Percentiles rank a stretch among this genome's conserved stretches.
Conservation (phyloP, 2,113 vertebrate genomes). For the Aptenodytes patagonicus region DNA sequence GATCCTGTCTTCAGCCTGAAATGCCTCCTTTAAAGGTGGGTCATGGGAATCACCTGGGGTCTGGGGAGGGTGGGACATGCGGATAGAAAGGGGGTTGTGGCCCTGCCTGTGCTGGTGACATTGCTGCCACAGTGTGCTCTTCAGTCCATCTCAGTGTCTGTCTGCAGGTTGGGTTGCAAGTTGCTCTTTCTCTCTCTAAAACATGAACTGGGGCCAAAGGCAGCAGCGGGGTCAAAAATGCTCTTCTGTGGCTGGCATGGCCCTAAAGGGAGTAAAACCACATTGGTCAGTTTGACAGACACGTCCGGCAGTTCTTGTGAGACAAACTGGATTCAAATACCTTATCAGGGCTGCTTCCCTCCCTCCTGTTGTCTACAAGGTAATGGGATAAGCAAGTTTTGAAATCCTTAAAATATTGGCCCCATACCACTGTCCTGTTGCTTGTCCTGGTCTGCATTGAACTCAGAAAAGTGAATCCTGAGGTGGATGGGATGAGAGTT, state of each 20-base stretch:
- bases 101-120: neutral
- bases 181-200: neutral
- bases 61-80: neutral
- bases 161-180: neutral
- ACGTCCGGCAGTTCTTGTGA: neutral
- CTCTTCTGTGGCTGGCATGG: neutral
- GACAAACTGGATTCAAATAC: neutral
- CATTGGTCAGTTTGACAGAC: neutral
- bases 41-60: neutral
- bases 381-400: neutral
- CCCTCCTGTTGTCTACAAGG: neutral
- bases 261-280: neutral
- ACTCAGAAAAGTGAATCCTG: neutral
- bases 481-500: neutral
- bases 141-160: neutral
- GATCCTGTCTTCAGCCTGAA: neutral
- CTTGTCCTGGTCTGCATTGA: neutral
- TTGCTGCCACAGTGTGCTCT: neutral
- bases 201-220: neutral
- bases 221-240: neutral
- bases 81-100: neutral
- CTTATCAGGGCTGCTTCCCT: neutral
- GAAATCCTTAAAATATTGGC: neutral
- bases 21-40: neutral
- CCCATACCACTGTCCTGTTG: neutral